These are phyloP conservation scores for Gymnogyps californianus DNA, from an alignment of 2,113 vertebrate species.

Conservation along the genomic window DNA sequence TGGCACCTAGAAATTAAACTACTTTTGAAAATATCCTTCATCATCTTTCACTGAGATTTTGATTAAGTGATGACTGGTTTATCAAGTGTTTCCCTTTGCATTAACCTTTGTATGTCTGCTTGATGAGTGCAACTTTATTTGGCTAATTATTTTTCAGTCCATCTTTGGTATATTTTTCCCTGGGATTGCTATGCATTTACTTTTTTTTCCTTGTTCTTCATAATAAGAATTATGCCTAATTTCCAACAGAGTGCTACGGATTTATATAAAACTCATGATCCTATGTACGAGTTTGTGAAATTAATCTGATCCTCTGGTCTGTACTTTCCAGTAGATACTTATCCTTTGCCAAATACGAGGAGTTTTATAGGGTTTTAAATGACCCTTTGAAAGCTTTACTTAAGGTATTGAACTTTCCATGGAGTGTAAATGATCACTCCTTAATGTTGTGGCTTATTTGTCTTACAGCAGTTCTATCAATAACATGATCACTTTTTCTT, in stretches of 20 bases:
- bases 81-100: background rate
- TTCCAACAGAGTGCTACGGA: background rate
- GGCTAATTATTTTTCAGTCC: background rate
- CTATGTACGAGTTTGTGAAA: background rate
- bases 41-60: background rate
- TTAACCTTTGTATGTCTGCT: background rate
- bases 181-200: background rate
- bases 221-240: background rate
- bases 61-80: background rate
- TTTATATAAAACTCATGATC: background rate
- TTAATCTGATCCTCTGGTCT: background rate
- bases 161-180: background rate
- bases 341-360: background rate
- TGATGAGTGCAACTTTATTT: background rate
- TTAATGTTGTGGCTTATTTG: background rate
- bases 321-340: background rate
- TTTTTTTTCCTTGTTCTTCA: background rate
- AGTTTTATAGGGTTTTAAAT: background rate
- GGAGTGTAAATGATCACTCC: background rate
- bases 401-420: background rate
- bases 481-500: background rate
- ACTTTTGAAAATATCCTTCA: background rate
- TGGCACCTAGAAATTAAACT: background rate
- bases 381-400: background rate
- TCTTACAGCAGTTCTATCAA: background rate